Evolutionary conservation across 1,140 invertebrate species (phyloP), one percentile per base, ranked within the genome.

Genomic region (Drosophila cardini): DNA sequence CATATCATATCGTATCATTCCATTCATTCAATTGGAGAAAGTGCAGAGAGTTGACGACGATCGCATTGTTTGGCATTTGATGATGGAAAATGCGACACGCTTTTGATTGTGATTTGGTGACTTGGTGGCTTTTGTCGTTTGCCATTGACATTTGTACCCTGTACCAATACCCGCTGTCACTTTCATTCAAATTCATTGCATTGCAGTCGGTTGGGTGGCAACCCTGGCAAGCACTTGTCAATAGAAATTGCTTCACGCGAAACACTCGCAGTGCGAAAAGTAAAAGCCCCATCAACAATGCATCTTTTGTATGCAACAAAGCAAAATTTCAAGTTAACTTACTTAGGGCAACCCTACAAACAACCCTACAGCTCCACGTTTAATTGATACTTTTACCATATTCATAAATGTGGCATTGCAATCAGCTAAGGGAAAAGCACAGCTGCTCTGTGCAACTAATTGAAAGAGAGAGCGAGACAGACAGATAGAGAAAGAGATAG

Each of bases 331-430:
- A 43, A 62, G 13, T 11, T 45, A 62, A 50, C 18, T 26, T n/a
- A 21, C 32, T 38, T 45, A 38, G 15, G 32, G 61, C 61, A 52
- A 70, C 43, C 15, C 15, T 34, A 30, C 52, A 61, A 16, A 15
- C 40, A 40, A 61, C 5, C 50, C 21, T 32, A 36, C 46, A 10
- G 38, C 50, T 13, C 16, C 64, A 48, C 45, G 69, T 46, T 72
- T 89, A 87, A 87, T 87, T 89, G 84, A 89, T 89, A 86, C 81
- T 87, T 86, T 73, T 85, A 57, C 81, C 58, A 86, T 70, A 76
- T 78, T 48, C 73, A 64, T 56, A 46, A 43, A 16, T 45, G 15
- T 57, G 32, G 30, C 26, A 50, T 13, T 56, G 53, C 43, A 61
- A 50, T 71, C 63, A 15, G 55, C 48, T 36, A 48, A 69, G 80